A percentile compares a stretch with the other conserved stretches of the same genome.
phyloP scores from a whole-genome alignment of 2,797 vertebrate genomes.

The Ceyx erithaca region DNA sequence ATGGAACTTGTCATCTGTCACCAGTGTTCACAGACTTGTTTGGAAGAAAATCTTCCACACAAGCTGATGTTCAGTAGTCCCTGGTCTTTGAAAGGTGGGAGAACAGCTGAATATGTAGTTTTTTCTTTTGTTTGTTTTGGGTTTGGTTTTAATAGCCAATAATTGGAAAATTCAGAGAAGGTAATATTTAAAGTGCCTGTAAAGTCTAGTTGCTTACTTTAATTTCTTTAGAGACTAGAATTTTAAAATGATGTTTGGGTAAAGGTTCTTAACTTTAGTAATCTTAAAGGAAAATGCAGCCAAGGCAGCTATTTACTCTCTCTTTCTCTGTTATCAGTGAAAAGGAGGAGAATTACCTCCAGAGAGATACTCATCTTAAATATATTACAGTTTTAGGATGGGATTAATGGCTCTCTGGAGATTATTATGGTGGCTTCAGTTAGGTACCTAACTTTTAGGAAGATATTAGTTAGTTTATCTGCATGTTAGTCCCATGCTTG shows the following conservation, averaged over 20 bases:
- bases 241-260: not conserved
- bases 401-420: constrained; percentile 46
- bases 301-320: constrained; percentile 1
- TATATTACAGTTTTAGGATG: constrained; percentile 46
- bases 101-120: not conserved
- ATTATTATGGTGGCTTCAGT: constrained; percentile 28
- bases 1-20: not conserved
- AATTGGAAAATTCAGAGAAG: not conserved
- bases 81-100: not conserved
- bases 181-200: not conserved
- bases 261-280: constrained; percentile 2
- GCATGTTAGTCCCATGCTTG: not conserved
- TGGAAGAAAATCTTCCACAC: not conserved
- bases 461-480: not conserved
- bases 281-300: constrained; percentile 3
- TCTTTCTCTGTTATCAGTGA: not conserved
- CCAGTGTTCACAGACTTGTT: not conserved
- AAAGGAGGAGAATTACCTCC: constrained; percentile 23
- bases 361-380: constrained; percentile 36
- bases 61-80: not conserved
- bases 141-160: not conserved
- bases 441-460: constrained; percentile 13
- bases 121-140: not conserved
- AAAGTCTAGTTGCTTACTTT: not conserved
- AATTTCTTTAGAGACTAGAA: not conserved